A percentile compares a stretch with the other conserved stretches of the same genome.
Evolutionary conservation across 1,140 invertebrate species (phyloP).

Genomic region (Polypedilum pembai): DNA sequence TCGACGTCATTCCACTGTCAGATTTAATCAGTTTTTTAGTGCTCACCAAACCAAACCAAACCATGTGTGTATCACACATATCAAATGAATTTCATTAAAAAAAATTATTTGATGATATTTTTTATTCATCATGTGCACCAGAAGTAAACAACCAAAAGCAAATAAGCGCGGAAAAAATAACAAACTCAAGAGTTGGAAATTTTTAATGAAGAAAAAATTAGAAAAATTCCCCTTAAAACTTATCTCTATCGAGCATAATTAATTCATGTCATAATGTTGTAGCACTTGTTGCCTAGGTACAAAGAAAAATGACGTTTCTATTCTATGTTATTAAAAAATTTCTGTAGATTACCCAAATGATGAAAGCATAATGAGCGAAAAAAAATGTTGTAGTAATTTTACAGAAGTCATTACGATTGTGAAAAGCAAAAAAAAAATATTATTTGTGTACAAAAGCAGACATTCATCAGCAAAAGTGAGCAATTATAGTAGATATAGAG

Average conservation of each 20-base stretch:
- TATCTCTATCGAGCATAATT: neutral
- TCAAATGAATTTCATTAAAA: slow-evolving; percentile 25
- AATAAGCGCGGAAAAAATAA: too few species aligned
- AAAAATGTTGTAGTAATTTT: neutral
- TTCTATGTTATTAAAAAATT: neutral
- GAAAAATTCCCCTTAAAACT: neutral
- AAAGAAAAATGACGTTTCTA: neutral
- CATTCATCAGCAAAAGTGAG: neutral
- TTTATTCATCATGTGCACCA: neutral
- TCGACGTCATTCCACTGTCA: slow-evolving; percentile 23
- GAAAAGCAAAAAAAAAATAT: too few species aligned
- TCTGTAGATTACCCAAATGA: neutral
- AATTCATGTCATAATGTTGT: slow-evolving; percentile 18
- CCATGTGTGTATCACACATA: neutral
- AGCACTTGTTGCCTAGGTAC: slow-evolving; percentile 4
- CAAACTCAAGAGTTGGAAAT: too few species aligned
- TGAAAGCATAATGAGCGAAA: neutral
- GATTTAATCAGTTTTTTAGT: slow-evolving; percentile 10
- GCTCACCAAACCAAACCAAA: neutral
- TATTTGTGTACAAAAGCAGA: too few species aligned
- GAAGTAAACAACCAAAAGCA: too few species aligned
- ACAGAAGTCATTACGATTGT: neutral
- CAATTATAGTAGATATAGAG: neutral
- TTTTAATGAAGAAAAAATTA: too few species aligned
- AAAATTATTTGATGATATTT: neutral